phyloP scores from a whole-genome alignment of 2,888 invertebrate species.

The Mythimna loreyi region DNA sequence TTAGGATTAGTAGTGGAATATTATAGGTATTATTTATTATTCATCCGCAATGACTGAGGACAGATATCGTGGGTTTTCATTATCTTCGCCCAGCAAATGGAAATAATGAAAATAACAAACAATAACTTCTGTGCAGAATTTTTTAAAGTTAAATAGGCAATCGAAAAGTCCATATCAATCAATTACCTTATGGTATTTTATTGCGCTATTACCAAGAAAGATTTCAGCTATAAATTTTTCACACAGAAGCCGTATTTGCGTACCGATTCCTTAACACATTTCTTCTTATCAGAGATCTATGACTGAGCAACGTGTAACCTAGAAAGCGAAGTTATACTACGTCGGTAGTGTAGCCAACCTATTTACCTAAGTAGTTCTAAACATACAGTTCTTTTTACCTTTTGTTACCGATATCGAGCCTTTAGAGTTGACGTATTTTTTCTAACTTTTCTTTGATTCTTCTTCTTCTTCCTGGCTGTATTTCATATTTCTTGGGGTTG shows the following conservation, averaged over 20 bases:
- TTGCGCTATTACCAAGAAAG: conserved; percentile 15
- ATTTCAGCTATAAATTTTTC: conserved; percentile 1
- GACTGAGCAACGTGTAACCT: conserved; percentile 48
- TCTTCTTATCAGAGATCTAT: conserved; percentile 47
- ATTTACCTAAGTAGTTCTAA: conserved; percentile 18
- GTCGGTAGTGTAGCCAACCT: conserved; percentile 16
- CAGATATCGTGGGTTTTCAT: too few relatives aligned
- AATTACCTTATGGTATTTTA: conserved; percentile 4
- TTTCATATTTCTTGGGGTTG: too few relatives aligned
- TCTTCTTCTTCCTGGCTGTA: too few relatives aligned
- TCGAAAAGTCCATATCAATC: conserved; percentile 1
- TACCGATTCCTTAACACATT: conserved; percentile 40
- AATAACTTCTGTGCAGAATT: background rate
- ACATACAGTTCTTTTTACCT: conserved; percentile 13
- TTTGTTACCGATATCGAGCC: background rate
- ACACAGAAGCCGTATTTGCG: conserved; percentile 19
- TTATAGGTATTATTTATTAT: too few relatives aligned
- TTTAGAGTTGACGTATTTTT: background rate
- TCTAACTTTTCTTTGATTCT: background rate
- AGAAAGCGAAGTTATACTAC: conserved; percentile 33
- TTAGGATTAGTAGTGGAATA: too few relatives aligned
- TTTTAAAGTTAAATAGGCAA: background rate
- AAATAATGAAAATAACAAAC: background rate
- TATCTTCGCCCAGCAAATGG: too few relatives aligned
- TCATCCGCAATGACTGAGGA: too few relatives aligned